Evolutionary conservation across 2,797 vertebrate genomes (phyloP).

Genomic region (Rhincodon typus): DNA sequence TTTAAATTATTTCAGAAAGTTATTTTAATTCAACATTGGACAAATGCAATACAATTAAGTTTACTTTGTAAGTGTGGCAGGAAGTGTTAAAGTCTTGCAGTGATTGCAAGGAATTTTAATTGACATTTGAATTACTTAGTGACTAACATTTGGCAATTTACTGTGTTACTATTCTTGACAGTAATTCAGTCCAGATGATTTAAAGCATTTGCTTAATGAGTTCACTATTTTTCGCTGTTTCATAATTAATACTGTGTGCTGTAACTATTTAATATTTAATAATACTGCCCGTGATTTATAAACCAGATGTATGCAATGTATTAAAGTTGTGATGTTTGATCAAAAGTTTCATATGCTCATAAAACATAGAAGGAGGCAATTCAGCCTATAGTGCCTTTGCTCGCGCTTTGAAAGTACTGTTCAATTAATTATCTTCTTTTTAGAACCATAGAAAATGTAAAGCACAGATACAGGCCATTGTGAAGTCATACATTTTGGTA

Average conservation of each 20-base stretch:
- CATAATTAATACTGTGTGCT: not conserved
- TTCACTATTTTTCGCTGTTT: constrained; percentile 2
- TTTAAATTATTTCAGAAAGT: not conserved
- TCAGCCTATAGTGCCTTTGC: not conserved
- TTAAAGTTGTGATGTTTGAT: not conserved
- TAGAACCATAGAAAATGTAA: too few relatives aligned
- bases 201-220: constrained; percentile 3
- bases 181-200: not conserved
- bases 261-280: not conserved
- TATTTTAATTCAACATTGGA: not conserved
- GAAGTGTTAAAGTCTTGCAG: not conserved
- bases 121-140: constrained; percentile 11
- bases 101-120: constrained; percentile 12
- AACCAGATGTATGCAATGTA: not conserved
- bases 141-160: constrained; percentile 10
- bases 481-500: too few relatives aligned
- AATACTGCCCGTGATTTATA: not conserved
- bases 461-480: too few relatives aligned
- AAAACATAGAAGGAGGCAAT: not conserved
- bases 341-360: not conserved
- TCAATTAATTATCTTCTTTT: too few relatives aligned
- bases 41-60: not conserved
- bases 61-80: not conserved
- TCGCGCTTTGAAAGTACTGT: not conserved
- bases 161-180: not conserved